These are phyloP conservation scores for Arvicola amphibius DNA, from an alignment of 2,797 vertebrate genomes.

Conservation along the genomic window DNA sequence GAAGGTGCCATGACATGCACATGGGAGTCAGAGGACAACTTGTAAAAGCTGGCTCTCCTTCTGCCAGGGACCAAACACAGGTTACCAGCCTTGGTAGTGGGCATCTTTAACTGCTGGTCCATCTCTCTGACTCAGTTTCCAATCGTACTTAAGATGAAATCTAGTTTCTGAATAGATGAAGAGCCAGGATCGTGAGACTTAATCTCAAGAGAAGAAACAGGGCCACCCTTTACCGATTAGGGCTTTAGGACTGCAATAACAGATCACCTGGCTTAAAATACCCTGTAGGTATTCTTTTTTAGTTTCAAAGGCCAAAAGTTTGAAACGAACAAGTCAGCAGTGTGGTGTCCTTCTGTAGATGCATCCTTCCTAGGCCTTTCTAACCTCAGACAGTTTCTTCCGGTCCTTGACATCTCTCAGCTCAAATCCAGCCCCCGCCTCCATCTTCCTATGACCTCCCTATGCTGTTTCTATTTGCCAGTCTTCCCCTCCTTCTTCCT, in stretches of 20 bases:
- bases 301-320: background rate
- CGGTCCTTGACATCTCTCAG: background rate
- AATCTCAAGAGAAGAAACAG: background rate
- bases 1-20: background rate
- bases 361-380: background rate
- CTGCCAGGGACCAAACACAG: background rate
- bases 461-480: background rate
- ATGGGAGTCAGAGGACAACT: background rate
- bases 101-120: background rate
- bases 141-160: background rate
- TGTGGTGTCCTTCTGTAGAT: background rate
- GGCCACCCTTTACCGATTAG: background rate
- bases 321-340: background rate
- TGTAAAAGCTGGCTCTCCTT: background rate
- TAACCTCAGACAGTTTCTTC: background rate
- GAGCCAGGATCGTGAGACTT: constrained; percentile 12
- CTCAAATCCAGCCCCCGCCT: background rate
- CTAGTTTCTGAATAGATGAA: background rate
- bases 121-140: background rate
- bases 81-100: background rate
- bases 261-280: background rate
- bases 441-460: background rate
- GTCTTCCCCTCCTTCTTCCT: background rate
- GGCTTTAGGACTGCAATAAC: background rate
- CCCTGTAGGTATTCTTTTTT: background rate